A percentile compares a stretch with the other conserved stretches of the same genome.
These are phyloP conservation scores for Mixornis gularis DNA, from an alignment of 2,113 vertebrate genomes.

Conservation along the genomic window DNA sequence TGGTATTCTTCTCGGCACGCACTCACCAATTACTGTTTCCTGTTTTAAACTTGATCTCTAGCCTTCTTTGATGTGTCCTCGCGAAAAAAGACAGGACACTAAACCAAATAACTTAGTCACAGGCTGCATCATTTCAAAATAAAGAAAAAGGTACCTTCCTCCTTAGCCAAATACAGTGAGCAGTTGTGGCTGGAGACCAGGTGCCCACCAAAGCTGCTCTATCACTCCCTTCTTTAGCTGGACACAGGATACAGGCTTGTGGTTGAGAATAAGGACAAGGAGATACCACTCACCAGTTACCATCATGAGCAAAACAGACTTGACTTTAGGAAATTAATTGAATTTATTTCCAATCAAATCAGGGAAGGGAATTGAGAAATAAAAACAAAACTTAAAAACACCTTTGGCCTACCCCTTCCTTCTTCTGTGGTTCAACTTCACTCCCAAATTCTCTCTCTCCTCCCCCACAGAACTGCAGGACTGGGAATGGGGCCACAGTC, in stretches of 20 bases:
- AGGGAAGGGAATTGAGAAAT: background rate
- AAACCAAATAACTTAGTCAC: background rate
- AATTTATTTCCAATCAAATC: background rate
- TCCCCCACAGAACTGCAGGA: fast-evolving
- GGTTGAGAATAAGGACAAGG: background rate
- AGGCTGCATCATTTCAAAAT: background rate
- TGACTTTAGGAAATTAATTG: background rate
- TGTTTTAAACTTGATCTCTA: background rate
- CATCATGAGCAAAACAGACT: background rate
- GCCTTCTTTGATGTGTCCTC: background rate
- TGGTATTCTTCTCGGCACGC: background rate
- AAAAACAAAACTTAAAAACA: background rate
- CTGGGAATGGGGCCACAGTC: fast-evolving
- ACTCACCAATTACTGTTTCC: background rate
- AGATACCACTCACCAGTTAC: background rate
- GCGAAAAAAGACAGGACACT: background rate
- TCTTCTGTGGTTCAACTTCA: background rate
- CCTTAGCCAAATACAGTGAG: background rate
- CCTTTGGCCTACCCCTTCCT: background rate
- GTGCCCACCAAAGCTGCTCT: background rate
- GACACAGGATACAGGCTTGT: background rate
- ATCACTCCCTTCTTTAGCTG: background rate
- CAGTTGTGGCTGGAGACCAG: background rate
- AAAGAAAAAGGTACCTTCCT: background rate
- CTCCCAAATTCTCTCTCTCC: background rate